Base-by-base conservation (phyloP, 1,140 invertebrate genomes). In the Drosophila tropicalis region DNA sequence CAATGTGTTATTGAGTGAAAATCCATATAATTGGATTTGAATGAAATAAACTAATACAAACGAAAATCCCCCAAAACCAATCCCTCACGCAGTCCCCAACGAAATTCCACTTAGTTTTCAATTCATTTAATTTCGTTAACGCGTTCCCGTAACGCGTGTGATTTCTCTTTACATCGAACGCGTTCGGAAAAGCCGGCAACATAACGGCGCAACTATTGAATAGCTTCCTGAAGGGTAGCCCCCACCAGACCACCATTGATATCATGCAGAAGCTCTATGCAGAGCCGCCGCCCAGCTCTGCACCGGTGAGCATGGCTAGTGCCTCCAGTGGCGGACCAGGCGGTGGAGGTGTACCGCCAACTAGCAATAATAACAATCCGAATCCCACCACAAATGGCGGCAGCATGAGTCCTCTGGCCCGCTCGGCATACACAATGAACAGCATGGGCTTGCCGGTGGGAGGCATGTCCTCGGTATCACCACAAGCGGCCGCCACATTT, bases 361-460 rank as follows among this genome's bases (percentile, higher is more conserved):
- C 68, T 10, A 65, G 62, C 44, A 71, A 66, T 56, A 73, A 76
- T 47, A 67, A 80, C 63, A 82, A 89, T 51, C 81, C 85, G 2
- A 90, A 91, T 67, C 80, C 85, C 40, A 80, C 76, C 6, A 72
- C 76, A 6, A 91, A 91, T 54, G 86, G 90, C 57, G 91, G 91
- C 70, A 94, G 92, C 81, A 94, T 95, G 93, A 93, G 94, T 67
- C 93, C 94, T 58, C 93, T 96, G 93, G 94, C 95, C 78, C 94
- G 95, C 19, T 95, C 95, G 15, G 84, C 90, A 3, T 96, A 96
- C 93, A 94, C 94, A 55, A 97, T 97, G 93, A 96, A 96, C 92
- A 94, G 95, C 54, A 96, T 96, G 95, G 94, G 94, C 69, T 95
- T 96, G 94, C 94, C 95, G 13, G 95, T 95, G 85, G 93, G 94